Base-by-base conservation (phyloP, 2,113 vertebrate species). In the Myodes glareolus region DNA sequence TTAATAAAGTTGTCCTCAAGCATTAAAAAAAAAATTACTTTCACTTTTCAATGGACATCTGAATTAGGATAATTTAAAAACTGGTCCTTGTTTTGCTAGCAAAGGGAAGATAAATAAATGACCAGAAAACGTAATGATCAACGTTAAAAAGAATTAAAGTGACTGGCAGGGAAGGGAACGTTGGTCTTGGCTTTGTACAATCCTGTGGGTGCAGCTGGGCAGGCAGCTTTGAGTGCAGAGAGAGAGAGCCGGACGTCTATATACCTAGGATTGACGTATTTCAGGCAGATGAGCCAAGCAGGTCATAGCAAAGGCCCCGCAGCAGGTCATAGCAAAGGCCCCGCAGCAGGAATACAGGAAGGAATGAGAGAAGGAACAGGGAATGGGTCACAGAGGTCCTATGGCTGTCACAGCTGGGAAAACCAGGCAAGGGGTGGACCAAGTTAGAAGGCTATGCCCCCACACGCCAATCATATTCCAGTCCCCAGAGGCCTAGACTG, bases 401-500 rank as follows among this genome's bases (percentile, higher is more conserved):
- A n/a, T 1, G 29, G 82, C 61, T 55, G 4, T 36, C 13, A 29
- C 17, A 31, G 16, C 3, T 39, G 10, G 7, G 8, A 36, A 39
- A 23, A 19, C 9, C 14, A 31, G 31, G 47, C 58, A 27, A 82
- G 7, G 13, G 5, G 45, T 58, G 29, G 77, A 10, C 12, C 23
- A 1, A 25, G 16, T 50, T 4, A 52, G 36, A 5, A 4, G 31
- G 29, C 9, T 13, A 5, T 3, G n/a, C 7, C 29, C 29, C 0
- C 3, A 9, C 16, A 7, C 0, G 31, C 45, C 58, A 65, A 52
- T 5, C 4, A 68, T 61, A 23, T 58, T 14, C 45, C 45, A 19
- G 27, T 27, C 75, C 39, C 68, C 89, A 47, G 0, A 0, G 55
- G 19, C 52, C 45, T 31, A 67, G 52, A 75, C 0, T 31, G 0